Evolutionary conservation across 1,140 invertebrate species (phyloP).

Genomic region (Drosophila virilis): DNA sequence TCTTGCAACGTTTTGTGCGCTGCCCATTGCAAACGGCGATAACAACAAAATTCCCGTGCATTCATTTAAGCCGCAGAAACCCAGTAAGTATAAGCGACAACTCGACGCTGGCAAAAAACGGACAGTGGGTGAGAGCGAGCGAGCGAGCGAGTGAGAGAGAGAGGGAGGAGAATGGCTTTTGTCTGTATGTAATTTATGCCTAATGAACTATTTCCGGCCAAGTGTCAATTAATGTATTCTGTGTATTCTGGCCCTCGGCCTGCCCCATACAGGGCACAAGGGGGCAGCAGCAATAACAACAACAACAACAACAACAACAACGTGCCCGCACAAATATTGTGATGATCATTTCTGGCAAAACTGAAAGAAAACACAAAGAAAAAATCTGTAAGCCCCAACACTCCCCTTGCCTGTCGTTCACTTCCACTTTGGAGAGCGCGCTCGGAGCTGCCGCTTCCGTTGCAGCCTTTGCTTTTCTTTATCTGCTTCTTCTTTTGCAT

Average conservation of each 20-base stretch:
- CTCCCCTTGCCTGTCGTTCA: conserved; percentile 1
- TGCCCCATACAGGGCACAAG: conserved; percentile 45
- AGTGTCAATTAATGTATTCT: conserved; percentile 82
- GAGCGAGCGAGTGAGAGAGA: conserved; percentile 2
- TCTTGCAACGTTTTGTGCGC: conserved; percentile 50
- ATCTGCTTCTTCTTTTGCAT: conserved; percentile 17
- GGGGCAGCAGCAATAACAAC: conserved; percentile 32
- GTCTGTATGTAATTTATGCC: conserved; percentile 80
- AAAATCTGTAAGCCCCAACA: conserved; percentile 13
- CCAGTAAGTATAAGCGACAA: conserved; percentile 61
- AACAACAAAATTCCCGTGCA: conserved; percentile 50
- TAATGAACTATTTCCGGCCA: conserved; percentile 83
- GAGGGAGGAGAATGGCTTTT: conserved; percentile 57
- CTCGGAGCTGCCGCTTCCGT: conserved; percentile 43
- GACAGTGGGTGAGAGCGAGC: conserved; percentile 10
- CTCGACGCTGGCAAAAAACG: conserved; percentile 44
- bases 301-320: conserved; percentile 47
- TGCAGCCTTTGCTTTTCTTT: conserved; percentile 33
- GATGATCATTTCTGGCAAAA: conserved; percentile 69
- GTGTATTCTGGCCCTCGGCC: conserved; percentile 49
- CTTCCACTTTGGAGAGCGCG: not conserved
- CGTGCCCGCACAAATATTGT: conserved; percentile 77
- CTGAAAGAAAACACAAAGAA: conserved; percentile 37
- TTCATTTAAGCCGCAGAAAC: conserved; percentile 76
- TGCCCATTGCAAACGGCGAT: conserved; percentile 51